Conservation (phyloP, 1,140 invertebrate genomes). For the Scylla paramamosain region DNA sequence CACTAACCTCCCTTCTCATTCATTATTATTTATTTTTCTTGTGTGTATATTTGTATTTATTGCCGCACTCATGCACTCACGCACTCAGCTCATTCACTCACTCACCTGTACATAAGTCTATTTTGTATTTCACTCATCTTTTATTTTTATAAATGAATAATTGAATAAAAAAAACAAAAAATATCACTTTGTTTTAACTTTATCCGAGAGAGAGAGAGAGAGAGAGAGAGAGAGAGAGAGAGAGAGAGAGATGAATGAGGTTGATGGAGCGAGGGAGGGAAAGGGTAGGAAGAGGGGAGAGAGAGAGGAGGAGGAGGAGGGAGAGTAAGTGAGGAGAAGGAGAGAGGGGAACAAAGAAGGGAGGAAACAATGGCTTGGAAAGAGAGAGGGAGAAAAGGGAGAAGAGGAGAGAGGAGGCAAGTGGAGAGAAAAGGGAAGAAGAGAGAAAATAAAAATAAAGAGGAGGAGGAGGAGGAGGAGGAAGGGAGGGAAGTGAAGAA, state of each 20-base stretch:
- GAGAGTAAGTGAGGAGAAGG: neutral
- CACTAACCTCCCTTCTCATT: neutral
- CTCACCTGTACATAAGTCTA: neutral
- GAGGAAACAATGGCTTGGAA: neutral
- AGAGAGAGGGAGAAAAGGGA: neutral
- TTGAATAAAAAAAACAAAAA: neutral
- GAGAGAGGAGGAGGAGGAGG: neutral
- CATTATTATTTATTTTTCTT: neutral
- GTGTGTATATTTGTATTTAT: neutral
- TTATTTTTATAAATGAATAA: neutral
- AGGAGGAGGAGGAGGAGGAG: neutral
- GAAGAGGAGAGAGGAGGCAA: neutral
- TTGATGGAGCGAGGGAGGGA: neutral
- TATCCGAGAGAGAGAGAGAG: neutral
- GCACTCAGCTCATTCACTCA: conserved; percentile 15
- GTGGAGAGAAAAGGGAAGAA: neutral
- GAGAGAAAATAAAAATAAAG: neutral
- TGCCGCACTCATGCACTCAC: neutral
- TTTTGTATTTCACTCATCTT: neutral
- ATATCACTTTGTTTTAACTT: neutral
- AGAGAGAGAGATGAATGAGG: neutral
- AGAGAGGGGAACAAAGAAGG: neutral
- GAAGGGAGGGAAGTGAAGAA: neutral
- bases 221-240: neutral
- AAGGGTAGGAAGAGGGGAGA: neutral